These are phyloP conservation scores for Scartelaos histophorus DNA, from an alignment of 2,113 vertebrate species.

Conservation along the genomic window DNA sequence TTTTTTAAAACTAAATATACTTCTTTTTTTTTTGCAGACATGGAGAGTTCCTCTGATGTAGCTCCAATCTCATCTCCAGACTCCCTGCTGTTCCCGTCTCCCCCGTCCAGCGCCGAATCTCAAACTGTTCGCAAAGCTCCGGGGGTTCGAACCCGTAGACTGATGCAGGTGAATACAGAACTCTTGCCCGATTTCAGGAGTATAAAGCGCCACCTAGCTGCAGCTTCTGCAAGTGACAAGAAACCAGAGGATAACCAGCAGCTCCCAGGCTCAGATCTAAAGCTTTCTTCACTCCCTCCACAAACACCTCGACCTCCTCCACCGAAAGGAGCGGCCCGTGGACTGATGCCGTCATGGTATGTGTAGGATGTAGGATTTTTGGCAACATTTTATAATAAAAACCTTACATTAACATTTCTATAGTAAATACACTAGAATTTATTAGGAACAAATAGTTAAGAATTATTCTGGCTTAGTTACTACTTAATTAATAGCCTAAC, in stretches of 20 bases:
- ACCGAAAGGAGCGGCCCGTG: not conserved
- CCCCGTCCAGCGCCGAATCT: conserved; percentile 48
- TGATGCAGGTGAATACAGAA: conserved; percentile 44
- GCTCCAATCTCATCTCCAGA: conserved; percentile 52
- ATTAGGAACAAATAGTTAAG: too few relatives aligned
- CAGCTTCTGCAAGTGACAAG: conserved; percentile 16
- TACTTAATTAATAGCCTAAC: too few relatives aligned
- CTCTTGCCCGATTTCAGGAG: conserved; percentile 5
- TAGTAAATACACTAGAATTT: too few relatives aligned
- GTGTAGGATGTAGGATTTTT: not conserved
- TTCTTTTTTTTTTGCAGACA: conserved; percentile 37
- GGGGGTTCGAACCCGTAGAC: conserved; percentile 55
- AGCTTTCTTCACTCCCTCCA: conserved; percentile 6
- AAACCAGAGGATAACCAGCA: conserved; percentile 9
- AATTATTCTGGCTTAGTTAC: too few relatives aligned
- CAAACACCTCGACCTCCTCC: conserved; percentile 34
- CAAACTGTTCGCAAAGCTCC: conserved; percentile 35
- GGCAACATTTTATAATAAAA: not conserved
- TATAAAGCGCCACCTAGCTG: conserved; percentile 19
- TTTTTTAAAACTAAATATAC: not conserved
- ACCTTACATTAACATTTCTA: too few relatives aligned
- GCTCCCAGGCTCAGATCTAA: not conserved
- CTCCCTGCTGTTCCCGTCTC: conserved; percentile 68
- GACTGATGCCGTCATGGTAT: conserved; percentile 46
- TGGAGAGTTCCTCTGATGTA: conserved; percentile 24